Percentiles rank a stretch among this genome's conserved stretches.
Evolutionary conservation across 1,140 invertebrate species (phyloP).

Genomic region (Brachionus asplanchnoidis): DNA sequence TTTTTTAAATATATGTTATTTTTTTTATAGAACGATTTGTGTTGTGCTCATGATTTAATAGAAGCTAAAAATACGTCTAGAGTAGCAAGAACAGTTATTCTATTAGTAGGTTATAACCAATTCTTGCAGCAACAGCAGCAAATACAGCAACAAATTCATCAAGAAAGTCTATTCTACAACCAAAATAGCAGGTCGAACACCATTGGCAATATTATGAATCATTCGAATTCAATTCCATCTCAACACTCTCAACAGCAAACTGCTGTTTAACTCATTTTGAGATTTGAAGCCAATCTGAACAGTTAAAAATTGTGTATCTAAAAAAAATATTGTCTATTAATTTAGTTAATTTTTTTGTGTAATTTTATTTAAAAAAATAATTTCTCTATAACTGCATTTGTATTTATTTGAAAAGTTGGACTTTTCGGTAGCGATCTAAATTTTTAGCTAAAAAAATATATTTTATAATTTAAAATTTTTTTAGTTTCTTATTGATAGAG

Average conservation of each 20-base stretch:
- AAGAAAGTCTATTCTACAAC: neutral
- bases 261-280: neutral
- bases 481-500: neutral
- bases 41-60: slow-evolving; percentile 41
- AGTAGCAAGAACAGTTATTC: slow-evolving; percentile 32
- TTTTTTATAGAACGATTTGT: slow-evolving; percentile 33
- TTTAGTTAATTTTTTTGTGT: neutral
- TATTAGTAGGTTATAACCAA: slow-evolving; percentile 35
- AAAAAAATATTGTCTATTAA: neutral
- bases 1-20: neutral
- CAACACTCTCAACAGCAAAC: slow-evolving; percentile 16
- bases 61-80: slow-evolving; percentile 40
- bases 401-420: slow-evolving; percentile 6
- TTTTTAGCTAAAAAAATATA: neutral
- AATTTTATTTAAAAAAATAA: neutral
- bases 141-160: neutral
- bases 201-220: slow-evolving; percentile 33
- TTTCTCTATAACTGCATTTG: neutral
- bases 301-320: neutral
- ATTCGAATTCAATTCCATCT: neutral
- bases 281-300: neutral
- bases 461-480: neutral
- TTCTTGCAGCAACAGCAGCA: slow-evolving; percentile 22
- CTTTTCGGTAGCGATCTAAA: neutral
- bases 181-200: neutral